A percentile compares a stretch with the other conserved stretches of the same genome.
Conservation (phyloP, 1,140 invertebrate genomes). For the Hermetia illucens region DNA sequence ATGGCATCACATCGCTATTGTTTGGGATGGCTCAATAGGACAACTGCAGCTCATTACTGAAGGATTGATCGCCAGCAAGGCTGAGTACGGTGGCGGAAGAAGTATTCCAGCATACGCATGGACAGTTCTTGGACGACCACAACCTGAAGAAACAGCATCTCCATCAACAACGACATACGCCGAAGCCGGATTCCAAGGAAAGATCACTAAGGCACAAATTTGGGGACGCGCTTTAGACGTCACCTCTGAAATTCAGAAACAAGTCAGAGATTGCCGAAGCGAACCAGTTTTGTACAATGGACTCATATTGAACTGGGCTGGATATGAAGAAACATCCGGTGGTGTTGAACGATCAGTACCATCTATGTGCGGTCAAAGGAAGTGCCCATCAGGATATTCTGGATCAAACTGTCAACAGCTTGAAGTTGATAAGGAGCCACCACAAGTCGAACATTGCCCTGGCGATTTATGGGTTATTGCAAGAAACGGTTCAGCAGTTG, state of each 20-base stretch:
- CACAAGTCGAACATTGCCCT: conserved; percentile 77
- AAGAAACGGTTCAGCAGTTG: conserved; percentile 77
- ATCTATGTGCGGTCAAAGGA: conserved; percentile 77
- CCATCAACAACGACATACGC: conserved; percentile 59
- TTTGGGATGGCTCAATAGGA: conserved; percentile 78
- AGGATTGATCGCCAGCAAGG: conserved; percentile 80
- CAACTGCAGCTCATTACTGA: conserved; percentile 80
- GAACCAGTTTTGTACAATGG: conserved; percentile 80
- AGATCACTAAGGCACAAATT: conserved; percentile 86
- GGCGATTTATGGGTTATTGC: conserved; percentile 89
- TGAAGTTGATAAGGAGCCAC: conserved; percentile 73
- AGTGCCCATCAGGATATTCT: conserved; percentile 71
- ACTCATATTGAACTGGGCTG: conserved; percentile 79
- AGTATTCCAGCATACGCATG: conserved; percentile 69
- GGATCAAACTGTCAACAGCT: conserved; percentile 72
- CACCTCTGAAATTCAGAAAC: conserved; percentile 84
- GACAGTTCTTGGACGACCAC: conserved; percentile 82
- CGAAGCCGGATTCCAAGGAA: conserved; percentile 85
- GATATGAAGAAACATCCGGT: conserved; percentile 75
- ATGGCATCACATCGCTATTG: conserved; percentile 91
- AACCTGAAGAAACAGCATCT: conserved; percentile 39
- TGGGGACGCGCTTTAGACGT: conserved; percentile 85
- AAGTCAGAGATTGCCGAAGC: conserved; percentile 78
- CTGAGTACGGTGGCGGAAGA: conserved; percentile 70
- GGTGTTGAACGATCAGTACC: conserved; percentile 85